Base-by-base conservation (phyloP, 2,888 invertebrate species). In the Epicampocera succincta region DNA sequence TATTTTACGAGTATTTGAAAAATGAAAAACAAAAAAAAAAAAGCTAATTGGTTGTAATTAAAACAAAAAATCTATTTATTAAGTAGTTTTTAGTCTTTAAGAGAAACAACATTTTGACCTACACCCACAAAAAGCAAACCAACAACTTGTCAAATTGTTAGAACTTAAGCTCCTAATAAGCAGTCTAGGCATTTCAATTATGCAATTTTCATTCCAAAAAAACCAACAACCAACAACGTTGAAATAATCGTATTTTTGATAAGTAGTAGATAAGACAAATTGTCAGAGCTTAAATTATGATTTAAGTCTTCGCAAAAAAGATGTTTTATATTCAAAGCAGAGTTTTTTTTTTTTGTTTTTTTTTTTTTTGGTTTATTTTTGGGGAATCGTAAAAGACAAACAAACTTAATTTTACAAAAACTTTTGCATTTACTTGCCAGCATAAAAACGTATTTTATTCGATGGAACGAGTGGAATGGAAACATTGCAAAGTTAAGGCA, bases 21-120 rank as follows among this genome's bases (percentile, higher is more conserved):
- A n/a, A n/a, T n/a, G n/a, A n/a, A n/a, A n/a, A n/a, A n/a, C n/a
- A 50, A n/a, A 44, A 77, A 42, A 76, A 81, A 38, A 76, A 75
- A 78, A 75, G 71, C 74, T 78, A 80, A 83, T 83, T 83, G 83
- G 83, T 83, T 83, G 83, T 83, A 83, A 80, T 76, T 72, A 29
- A 65, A 58, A 44, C n/a, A 63, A 50, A 40, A 58, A 60, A 58
- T 29, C 9, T 66, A 72, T 61, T 52, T 44, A 73, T 17, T 72
- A 61, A 72, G 12, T 81, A 77, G 29, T 56, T 76, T 48, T 9
- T 71, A 68, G 65, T 42, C 15, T 72, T 44, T 60, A 66, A 60
- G 3, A 3, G 12, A 42, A 12, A 50, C n/a, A n/a, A 4, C 29
- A 33, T 56, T 56, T 65, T 46, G 38, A 25, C 52, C 52, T 52